Evolutionary conservation across 2,888 invertebrate genomes (phyloP).

Genomic region (Apodemia mormo): DNA sequence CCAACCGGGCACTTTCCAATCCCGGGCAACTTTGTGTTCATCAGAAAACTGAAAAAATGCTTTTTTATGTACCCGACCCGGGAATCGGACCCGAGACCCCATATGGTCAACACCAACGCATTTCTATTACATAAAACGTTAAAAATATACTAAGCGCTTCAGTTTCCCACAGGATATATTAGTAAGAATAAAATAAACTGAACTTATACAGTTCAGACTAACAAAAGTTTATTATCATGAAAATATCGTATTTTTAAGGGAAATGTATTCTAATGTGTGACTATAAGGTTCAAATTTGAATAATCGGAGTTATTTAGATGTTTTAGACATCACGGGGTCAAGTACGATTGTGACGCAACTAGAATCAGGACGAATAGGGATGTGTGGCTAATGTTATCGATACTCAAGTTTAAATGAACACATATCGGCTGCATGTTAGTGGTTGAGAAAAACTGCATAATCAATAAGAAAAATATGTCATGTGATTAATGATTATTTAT

Average conservation of each 20-base stretch:
- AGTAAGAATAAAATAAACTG: neutral
- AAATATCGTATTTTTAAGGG: neutral
- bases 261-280: neutral
- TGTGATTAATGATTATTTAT: too few species aligned
- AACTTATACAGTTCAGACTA: neutral
- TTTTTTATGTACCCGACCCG: too few species aligned
- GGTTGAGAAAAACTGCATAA: too few species aligned
- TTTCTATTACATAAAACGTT: neutral
- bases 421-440: too few species aligned
- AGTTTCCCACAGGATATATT: conserved; percentile 8
- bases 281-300: conserved; percentile 30
- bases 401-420: too few species aligned
- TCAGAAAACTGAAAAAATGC: too few species aligned
- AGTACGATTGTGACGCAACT: conserved; percentile 48
- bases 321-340: conserved; percentile 44
- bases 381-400: conserved; percentile 24
- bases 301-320: conserved; percentile 27
- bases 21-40: too few species aligned
- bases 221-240: neutral
- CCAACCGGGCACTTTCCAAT: too few species aligned
- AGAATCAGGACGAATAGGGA: conserved; percentile 44
- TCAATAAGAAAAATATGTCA: too few species aligned
- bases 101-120: too few species aligned
- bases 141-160: neutral
- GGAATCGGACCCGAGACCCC: too few species aligned